phyloP scores from a whole-genome alignment of 2,113 vertebrate species.

The Paraplagusia blochii region DNA sequence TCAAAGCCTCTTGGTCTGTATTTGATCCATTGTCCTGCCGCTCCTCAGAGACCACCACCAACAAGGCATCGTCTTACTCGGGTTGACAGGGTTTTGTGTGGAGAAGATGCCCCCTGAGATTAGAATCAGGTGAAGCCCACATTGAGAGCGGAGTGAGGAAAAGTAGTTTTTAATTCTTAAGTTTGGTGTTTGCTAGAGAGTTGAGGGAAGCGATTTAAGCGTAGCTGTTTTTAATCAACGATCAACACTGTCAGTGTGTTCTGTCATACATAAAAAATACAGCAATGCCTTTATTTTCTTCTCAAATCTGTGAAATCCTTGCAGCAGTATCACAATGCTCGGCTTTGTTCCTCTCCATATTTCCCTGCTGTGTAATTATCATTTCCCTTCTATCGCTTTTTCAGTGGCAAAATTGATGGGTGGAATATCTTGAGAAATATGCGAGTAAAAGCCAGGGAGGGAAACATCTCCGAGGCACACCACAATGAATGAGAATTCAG shows the following conservation, averaged over 20 bases:
- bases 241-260: no score
- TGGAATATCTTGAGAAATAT: constrained; percentile 63
- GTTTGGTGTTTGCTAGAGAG: not conserved
- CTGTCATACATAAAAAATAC: no score
- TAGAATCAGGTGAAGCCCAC: constrained; percentile 61
- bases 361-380: constrained; percentile 52
- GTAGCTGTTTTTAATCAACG: no score
- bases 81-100: constrained; percentile 61
- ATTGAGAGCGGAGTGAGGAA: constrained; percentile 29
- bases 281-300: no score
- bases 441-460: constrained; percentile 47
- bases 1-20: constrained; percentile 67
- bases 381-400: constrained; percentile 33
- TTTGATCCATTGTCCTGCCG: constrained; percentile 75
- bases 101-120: constrained; percentile 62
- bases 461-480: constrained; percentile 53
- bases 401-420: constrained; percentile 51
- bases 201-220: no score
- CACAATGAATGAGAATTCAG: constrained; percentile 61
- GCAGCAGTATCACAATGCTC: constrained; percentile 43
- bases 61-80: constrained; percentile 73
- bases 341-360: constrained; percentile 46
- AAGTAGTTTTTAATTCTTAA: constrained; percentile 30
- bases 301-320: constrained; percentile 18
- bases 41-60: constrained; percentile 71